Evolutionary conservation across 2,797 vertebrate genomes (phyloP).

Genomic region (Tadarida brasiliensis): DNA sequence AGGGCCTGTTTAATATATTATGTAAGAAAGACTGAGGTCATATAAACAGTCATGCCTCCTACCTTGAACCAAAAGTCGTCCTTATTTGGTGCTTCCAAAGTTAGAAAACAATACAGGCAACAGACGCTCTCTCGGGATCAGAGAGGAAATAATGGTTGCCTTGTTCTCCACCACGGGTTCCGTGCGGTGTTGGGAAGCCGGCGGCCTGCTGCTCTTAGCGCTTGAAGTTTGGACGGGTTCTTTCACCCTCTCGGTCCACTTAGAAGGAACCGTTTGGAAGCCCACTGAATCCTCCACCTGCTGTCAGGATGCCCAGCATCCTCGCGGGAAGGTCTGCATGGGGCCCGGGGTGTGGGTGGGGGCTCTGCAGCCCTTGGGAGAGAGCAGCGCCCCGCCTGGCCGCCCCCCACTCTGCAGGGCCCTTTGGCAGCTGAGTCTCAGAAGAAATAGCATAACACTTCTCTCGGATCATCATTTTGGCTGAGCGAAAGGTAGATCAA

Average conservation of each 20-base stretch:
- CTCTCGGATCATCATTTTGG: slow-evolving; percentile 17
- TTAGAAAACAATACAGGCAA: slow-evolving; percentile 54
- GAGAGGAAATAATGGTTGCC: background rate
- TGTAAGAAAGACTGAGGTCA: slow-evolving; percentile 65
- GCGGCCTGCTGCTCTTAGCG: slow-evolving; percentile 36
- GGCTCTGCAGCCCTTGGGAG: background rate
- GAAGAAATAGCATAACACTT: background rate
- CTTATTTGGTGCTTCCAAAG: slow-evolving; percentile 74
- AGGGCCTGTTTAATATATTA: slow-evolving; percentile 61
- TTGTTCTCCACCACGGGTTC: background rate
- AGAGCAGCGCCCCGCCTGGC: background rate
- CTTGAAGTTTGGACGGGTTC: slow-evolving; percentile 22
- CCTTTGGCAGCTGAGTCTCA: slow-evolving; percentile 40
- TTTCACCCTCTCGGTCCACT: slow-evolving; percentile 6
- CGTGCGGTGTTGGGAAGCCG: background rate
- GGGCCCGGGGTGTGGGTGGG: background rate
- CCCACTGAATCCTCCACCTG: background rate
- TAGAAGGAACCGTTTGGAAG: slow-evolving; percentile 24
- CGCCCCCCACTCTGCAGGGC: background rate
- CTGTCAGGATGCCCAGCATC: background rate
- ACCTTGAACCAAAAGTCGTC: slow-evolving; percentile 66
- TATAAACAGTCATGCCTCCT: slow-evolving; percentile 50
- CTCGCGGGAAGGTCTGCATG: accelerated
- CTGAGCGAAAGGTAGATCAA: slow-evolving; percentile 36
- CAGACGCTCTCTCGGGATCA: background rate